Evolutionary conservation across 2,888 invertebrate genomes (phyloP), one percentile per base, ranked within the genome.

Genomic region (Drosophila eohydei): DNA sequence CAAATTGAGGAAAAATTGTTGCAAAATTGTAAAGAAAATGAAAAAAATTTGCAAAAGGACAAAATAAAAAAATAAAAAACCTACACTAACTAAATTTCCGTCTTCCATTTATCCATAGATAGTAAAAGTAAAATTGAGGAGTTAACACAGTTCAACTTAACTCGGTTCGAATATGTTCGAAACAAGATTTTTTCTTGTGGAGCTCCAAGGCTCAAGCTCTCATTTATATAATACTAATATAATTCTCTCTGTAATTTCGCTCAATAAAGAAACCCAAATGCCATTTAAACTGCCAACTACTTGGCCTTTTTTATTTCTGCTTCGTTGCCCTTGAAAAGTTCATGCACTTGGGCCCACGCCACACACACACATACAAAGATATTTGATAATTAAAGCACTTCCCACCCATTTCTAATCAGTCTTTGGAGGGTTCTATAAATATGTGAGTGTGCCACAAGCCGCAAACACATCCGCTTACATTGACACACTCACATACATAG

Each of bases 1-100:
- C 44, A 43, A 51, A 44, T 64, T 64, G 65, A 52, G 28, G 40
- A 34, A 14, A 21, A 21, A 12, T 9, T 40, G 48, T 34, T 41
- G 41, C 2, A 34, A 51, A 32, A 14, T 38, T 40, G 8, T 21
- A 1, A 14, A 12, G 30, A 26, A 32, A 56, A 21, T 21, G 14
- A 43, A 2, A 21, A n/a, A 26, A 16, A 40, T 28, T 3, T n/a
- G 3, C 5, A 9, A 6, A 26, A 26, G 36, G 9, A 26, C 26
- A 7, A 14, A 36, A 36, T 26, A 36, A 52, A 2, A 26, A 32
- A 16, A 21, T 7, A 7, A 21, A 12, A 36, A 21, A 21, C 7
- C 14, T 14, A 21, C 12, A 14, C 34, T 21, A 26, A 52, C 34
- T 16, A 12, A 4, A 8, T 36, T n/a, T 32, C 11, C 3, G 12